Evolutionary conservation across 2,113 vertebrate genomes (phyloP).

Genomic region (Agapornis roseicollis): DNA sequence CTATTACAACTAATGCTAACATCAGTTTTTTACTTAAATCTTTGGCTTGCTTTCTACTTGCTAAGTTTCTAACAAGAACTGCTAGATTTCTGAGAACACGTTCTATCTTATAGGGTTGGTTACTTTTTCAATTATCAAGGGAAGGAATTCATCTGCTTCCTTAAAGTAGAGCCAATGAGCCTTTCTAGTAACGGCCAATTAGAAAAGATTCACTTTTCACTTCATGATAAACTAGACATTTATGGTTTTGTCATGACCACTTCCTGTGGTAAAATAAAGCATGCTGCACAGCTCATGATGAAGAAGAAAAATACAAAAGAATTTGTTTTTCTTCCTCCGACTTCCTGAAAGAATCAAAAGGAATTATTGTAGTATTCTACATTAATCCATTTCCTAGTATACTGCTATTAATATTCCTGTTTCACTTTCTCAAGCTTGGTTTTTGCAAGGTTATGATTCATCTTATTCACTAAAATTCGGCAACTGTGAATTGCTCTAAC

Average conservation of each 20-base stretch:
- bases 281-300: neutral
- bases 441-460: neutral
- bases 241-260: neutral
- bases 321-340: neutral
- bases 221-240: neutral
- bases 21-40: neutral
- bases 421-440: neutral
- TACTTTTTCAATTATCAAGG: constrained; percentile 17
- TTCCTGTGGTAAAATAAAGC: neutral
- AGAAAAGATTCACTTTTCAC: neutral
- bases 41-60: neutral
- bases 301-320: neutral
- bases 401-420: neutral
- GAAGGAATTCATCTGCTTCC: constrained; percentile 19
- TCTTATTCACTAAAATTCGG: neutral
- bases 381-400: neutral
- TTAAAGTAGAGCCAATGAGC: neutral
- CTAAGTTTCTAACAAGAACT: neutral
- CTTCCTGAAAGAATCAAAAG: neutral
- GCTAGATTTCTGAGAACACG: neutral
- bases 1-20: neutral
- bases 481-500: neutral
- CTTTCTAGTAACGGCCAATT: neutral
- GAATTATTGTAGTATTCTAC: neutral
- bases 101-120: neutral